Conservation (phyloP, 35 echinoderm and acorn worm genomes). For the Patiria miniata region DNA sequence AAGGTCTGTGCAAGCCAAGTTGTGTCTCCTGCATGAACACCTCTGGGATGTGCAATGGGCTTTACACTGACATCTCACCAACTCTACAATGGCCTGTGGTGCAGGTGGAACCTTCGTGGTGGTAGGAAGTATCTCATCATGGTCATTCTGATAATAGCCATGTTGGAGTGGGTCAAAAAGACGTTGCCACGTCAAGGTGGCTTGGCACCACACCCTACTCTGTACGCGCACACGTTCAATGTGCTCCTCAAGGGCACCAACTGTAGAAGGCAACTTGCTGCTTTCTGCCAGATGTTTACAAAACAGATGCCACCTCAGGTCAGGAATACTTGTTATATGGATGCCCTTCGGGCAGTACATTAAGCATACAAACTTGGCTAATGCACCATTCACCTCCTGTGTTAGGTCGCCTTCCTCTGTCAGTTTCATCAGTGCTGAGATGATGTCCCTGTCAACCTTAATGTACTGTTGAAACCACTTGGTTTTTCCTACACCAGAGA, state of each 20-base stretch:
- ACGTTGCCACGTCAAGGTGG: not conserved
- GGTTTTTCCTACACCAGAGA: too few species aligned
- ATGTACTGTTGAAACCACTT: too few species aligned
- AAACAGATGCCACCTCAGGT: too few species aligned
- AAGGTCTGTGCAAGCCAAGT: constrained; percentile 6
- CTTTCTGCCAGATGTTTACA: too few species aligned
- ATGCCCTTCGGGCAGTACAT: too few species aligned
- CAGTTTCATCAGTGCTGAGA: too few species aligned
- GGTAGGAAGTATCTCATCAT: not conserved
- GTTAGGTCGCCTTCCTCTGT: too few species aligned
- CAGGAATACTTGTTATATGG: too few species aligned
- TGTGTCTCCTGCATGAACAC: not conserved
- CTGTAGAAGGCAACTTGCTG: not conserved
- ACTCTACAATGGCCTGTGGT: not conserved
- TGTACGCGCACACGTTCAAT: not conserved
- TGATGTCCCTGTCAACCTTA: too few species aligned
- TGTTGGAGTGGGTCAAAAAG: not conserved
- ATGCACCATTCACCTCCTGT: too few species aligned
- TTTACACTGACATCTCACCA: not conserved
- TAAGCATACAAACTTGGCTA: too few species aligned
- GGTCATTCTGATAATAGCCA: not conserved
- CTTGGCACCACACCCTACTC: not conserved
- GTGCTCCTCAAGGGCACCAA: not conserved
- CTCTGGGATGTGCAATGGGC: not conserved
- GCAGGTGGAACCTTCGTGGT: not conserved